Evolutionary conservation across 2,888 invertebrate species (phyloP).

Genomic region (Aleiodes alternator): DNA sequence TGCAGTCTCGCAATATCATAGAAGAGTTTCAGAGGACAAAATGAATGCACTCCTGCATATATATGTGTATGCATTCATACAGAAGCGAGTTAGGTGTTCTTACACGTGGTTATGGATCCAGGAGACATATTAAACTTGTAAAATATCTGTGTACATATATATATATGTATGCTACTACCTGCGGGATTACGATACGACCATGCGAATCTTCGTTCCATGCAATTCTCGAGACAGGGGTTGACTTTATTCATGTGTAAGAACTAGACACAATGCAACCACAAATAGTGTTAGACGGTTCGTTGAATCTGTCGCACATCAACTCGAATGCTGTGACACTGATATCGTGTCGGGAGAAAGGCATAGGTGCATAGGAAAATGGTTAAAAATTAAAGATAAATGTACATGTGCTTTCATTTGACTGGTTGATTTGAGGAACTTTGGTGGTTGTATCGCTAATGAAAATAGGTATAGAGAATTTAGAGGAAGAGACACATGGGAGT

Average conservation of each 20-base stretch:
- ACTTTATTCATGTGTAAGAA: constrained; percentile 28
- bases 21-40: neutral
- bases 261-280: constrained; percentile 4
- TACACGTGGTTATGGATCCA: constrained; percentile 18
- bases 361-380: too few species aligned
- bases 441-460: constrained; percentile 36
- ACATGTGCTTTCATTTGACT: neutral
- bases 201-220: neutral
- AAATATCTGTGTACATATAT: constrained; percentile 8
- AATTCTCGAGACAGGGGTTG: neutral
- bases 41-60: constrained; percentile 12
- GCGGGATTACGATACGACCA: constrained; percentile 11
- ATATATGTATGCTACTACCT: neutral
- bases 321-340: constrained; percentile 5
- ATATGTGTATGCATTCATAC: neutral
- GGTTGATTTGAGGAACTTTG: constrained; percentile 13
- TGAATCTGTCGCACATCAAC: neutral
- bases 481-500: constrained; percentile 30
- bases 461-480: constrained; percentile 9
- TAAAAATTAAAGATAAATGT: neutral
- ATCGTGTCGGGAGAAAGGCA: neutral
- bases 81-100: constrained; percentile 7
- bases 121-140: constrained; percentile 16
- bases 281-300: constrained; percentile 1
- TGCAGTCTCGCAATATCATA: constrained; percentile 2